Evolutionary conservation across 2,888 invertebrate species (phyloP).

Genomic region (Ditula angustiorana): DNA sequence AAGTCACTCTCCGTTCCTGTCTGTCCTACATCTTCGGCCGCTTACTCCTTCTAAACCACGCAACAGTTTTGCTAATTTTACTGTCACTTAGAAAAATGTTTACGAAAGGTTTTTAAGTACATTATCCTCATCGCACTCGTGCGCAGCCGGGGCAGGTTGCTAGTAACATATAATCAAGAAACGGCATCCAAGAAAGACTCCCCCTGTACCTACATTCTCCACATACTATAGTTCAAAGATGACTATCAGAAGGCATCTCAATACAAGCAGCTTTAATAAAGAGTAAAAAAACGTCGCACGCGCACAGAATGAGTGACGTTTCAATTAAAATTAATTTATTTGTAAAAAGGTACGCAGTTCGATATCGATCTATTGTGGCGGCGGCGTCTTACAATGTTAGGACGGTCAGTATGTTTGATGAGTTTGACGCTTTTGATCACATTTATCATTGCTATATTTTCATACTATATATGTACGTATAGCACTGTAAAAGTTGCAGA

Average conservation of each 20-base stretch:
- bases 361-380: constrained; percentile 60
- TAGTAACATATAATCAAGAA: too few relatives aligned
- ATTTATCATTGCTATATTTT: too few relatives aligned
- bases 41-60: too few relatives aligned
- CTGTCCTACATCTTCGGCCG: too few relatives aligned
- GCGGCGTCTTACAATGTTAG: constrained; percentile 58
- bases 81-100: too few relatives aligned
- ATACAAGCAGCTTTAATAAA: constrained; percentile 25
- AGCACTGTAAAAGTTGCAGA: too few relatives aligned
- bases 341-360: constrained; percentile 52
- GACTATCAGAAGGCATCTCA: constrained; percentile 14
- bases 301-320: constrained; percentile 61
- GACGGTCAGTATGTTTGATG: constrained; percentile 1
- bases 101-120: too few relatives aligned
- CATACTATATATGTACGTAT: too few relatives aligned
- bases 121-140: too few relatives aligned
- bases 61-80: too few relatives aligned
- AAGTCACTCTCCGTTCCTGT: too few relatives aligned
- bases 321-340: constrained; percentile 72
- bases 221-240: constrained; percentile 6
- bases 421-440: not conserved
- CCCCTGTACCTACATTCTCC: constrained; percentile 4
- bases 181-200: not conserved
- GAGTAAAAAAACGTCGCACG: constrained; percentile 45
- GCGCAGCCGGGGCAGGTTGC: too few relatives aligned